Evolutionary conservation across 1,140 invertebrate genomes (phyloP).

Genomic region (Aethina tumida): DNA sequence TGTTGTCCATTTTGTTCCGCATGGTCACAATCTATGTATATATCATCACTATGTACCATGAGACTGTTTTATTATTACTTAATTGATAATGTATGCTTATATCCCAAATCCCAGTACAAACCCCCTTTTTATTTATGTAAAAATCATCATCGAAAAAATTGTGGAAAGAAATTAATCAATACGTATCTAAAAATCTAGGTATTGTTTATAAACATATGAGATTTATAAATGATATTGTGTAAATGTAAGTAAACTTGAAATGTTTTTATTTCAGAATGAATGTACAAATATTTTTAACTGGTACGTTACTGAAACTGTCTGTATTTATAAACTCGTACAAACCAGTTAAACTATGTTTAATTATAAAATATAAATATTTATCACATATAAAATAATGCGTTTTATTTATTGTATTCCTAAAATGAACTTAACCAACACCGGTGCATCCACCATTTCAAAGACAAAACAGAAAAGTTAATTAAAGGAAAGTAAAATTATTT

Average conservation of each 20-base stretch:
- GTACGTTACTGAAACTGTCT: slow-evolving; percentile 27
- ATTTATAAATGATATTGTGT: slow-evolving; percentile 20
- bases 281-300: slow-evolving; percentile 36
- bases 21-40: slow-evolving; percentile 27
- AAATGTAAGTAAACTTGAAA: slow-evolving; percentile 28
- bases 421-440: too few species aligned
- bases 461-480: too few species aligned
- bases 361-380: slow-evolving; percentile 39
- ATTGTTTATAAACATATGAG: slow-evolving; percentile 19
- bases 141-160: slow-evolving; percentile 6
- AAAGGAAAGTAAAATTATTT: too few species aligned
- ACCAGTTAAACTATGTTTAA: slow-evolving; percentile 38
- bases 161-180: slow-evolving; percentile 9
- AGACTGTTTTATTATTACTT: slow-evolving; percentile 28
- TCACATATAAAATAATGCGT: slow-evolving; percentile 35
- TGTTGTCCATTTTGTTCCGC: slow-evolving; percentile 30
- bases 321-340: slow-evolving; percentile 35
- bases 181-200: slow-evolving; percentile 20
- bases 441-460: too few species aligned
- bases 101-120: slow-evolving; percentile 21
- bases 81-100: slow-evolving; percentile 1
- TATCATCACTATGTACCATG: slow-evolving; percentile 28
- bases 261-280: slow-evolving; percentile 32
- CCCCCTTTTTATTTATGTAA: slow-evolving; percentile 6
- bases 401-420: slow-evolving; percentile 13